These are phyloP conservation scores for Panopea generosa DNA, from an alignment of 2,888 invertebrate genomes.

Conservation along the genomic window DNA sequence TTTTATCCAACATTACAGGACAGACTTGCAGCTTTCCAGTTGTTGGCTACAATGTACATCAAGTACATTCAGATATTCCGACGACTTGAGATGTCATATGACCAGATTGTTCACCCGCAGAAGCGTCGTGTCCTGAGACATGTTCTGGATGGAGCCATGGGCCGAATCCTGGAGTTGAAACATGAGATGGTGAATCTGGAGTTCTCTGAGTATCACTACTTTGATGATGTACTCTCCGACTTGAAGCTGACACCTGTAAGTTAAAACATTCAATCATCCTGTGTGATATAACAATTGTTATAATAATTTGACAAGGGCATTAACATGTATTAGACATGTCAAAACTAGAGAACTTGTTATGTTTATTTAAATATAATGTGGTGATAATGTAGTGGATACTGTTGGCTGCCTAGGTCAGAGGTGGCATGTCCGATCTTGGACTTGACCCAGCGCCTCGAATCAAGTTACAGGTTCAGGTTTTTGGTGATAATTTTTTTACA, in stretches of 20 bases:
- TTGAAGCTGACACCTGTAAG: slow-evolving; percentile 90
- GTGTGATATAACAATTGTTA: no score
- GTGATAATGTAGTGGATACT: no score
- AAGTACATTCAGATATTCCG: slow-evolving; percentile 92
- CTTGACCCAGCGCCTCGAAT: no score
- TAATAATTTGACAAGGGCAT: no score
- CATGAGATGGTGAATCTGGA: slow-evolving; percentile 94
- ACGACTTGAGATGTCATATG: slow-evolving; percentile 92
- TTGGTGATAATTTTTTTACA: no score
- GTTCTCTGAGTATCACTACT: slow-evolving; percentile 94
- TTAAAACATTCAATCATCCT: no score
- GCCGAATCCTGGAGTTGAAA: slow-evolving; percentile 94
- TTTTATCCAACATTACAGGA: slow-evolving; percentile 84
- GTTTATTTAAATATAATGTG: no score
- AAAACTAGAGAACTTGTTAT: no score
- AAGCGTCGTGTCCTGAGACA: slow-evolving; percentile 92
- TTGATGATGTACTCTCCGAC: slow-evolving; percentile 92
- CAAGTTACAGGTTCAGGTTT: no score
- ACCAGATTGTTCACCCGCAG: slow-evolving; percentile 97
- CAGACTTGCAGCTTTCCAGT: slow-evolving; percentile 84
- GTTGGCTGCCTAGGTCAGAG: no score
- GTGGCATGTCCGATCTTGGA: no score
- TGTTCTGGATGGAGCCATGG: slow-evolving; percentile 88
- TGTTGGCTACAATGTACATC: slow-evolving; percentile 88
- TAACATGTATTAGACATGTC: no score